phyloP scores from a whole-genome alignment of 2,797 vertebrate species.

The Hyperoplus immaculatus region DNA sequence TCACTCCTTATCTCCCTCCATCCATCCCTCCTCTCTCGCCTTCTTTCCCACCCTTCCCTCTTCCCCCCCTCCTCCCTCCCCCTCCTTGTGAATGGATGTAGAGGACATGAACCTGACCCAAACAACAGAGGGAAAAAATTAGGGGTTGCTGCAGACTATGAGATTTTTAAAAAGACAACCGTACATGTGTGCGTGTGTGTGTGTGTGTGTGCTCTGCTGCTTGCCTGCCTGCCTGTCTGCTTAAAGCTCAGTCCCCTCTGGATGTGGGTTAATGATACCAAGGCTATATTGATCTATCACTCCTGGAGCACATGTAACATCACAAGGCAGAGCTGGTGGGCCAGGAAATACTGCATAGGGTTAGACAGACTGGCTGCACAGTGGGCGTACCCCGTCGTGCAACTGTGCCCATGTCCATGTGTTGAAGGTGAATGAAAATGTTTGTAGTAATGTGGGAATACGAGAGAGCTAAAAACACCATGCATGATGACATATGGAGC shows the following conservation, averaged over 20 bases:
- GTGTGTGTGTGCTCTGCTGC: conserved; percentile 10
- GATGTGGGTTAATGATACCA: conserved; percentile 71
- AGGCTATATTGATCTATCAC: conserved; percentile 62
- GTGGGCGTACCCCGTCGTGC: background rate
- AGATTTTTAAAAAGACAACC: background rate
- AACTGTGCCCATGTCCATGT: background rate
- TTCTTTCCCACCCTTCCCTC: conserved; percentile 8
- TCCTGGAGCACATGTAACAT: conserved; percentile 40
- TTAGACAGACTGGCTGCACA: background rate
- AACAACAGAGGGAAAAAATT: conserved; percentile 28
- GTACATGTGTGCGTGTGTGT: background rate
- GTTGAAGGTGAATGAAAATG: conserved; percentile 12
- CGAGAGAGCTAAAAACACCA: background rate
- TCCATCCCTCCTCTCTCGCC: conserved; percentile 48
- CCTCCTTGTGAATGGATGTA: conserved; percentile 39
- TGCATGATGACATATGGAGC: background rate
- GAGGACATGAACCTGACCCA: conserved; percentile 58
- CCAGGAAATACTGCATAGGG: background rate
- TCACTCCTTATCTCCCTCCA: conserved; percentile 43
- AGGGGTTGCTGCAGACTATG: conserved; percentile 44
- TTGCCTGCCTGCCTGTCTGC: conserved; percentile 32
- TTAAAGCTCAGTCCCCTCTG: conserved; percentile 32
- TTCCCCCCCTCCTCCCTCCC: conserved; percentile 1
- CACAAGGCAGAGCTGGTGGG: conserved; percentile 43
- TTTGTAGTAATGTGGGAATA: background rate